These are phyloP conservation scores for cat (Felis catus) DNA, from an alignment of 2,113 vertebrate species.

Conservation along the genomic window DNA sequence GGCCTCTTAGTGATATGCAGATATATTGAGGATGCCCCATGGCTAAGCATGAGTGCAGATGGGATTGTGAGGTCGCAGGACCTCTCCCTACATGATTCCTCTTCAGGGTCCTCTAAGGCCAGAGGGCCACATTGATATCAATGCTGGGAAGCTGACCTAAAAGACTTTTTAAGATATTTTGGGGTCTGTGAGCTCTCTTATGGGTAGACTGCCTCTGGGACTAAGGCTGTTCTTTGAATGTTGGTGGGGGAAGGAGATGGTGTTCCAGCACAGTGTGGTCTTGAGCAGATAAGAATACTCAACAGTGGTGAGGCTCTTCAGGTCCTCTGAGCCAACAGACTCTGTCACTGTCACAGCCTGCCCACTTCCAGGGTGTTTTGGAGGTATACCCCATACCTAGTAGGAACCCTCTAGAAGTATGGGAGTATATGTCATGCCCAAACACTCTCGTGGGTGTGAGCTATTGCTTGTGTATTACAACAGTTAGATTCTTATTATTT, in stretches of 20 bases:
- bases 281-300: background rate
- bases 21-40: fast-evolving
- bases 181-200: background rate
- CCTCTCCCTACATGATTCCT: background rate
- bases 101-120: background rate
- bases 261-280: background rate
- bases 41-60: background rate
- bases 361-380: background rate
- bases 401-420: background rate
- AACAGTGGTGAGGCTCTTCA: background rate
- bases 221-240: background rate
- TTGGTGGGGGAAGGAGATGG: too few species aligned
- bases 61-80: background rate
- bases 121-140: background rate
- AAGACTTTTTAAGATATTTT: background rate
- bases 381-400: background rate
- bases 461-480: background rate
- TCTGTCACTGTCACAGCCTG: too few species aligned
- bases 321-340: background rate
- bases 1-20: background rate
- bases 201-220: background rate
- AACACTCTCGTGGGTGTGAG: background rate
- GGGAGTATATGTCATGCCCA: background rate
- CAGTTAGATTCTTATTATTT: background rate
- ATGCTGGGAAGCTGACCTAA: background rate